Evolutionary conservation across 1,140 invertebrate species (phyloP).

Genomic region (Lerema accius): DNA sequence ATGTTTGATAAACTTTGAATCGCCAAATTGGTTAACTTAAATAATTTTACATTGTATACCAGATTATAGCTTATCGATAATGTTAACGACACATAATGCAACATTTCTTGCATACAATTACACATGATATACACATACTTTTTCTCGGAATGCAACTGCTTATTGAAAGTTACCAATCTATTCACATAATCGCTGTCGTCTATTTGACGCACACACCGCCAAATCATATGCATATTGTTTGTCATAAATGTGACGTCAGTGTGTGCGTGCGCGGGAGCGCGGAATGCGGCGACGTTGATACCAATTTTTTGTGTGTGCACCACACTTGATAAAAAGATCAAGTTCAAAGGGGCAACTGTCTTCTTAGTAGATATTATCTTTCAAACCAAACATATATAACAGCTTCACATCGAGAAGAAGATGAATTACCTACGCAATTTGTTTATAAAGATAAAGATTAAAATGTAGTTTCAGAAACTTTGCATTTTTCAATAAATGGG

Average conservation of each 20-base stretch:
- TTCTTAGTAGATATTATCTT: constrained; percentile 35
- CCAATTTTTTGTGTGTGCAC: constrained; percentile 58
- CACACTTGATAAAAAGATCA: constrained; percentile 74
- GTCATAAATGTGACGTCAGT: constrained; percentile 11
- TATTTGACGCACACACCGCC: constrained; percentile 17
- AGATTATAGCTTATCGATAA: background rate
- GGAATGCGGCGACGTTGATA: constrained; percentile 68
- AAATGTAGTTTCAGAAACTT: no score
- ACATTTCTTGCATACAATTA: background rate
- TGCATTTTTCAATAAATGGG: no score
- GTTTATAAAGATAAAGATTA: background rate
- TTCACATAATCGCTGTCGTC: constrained; percentile 16
- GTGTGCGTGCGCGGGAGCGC: constrained; percentile 45
- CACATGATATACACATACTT: constrained; percentile 2
- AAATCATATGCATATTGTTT: constrained; percentile 23
- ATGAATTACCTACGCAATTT: background rate
- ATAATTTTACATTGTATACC: background rate
- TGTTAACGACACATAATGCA: background rate
- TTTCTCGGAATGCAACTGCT: constrained; percentile 24
- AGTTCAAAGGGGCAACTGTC: constrained; percentile 68
- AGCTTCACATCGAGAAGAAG: background rate
- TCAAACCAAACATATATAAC: constrained; percentile 12
- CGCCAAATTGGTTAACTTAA: background rate
- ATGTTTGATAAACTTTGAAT: background rate
- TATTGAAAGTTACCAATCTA: constrained; percentile 20